Evolutionary conservation across 2,888 invertebrate species (phyloP).

Genomic region (Dascillus cervinus): DNA sequence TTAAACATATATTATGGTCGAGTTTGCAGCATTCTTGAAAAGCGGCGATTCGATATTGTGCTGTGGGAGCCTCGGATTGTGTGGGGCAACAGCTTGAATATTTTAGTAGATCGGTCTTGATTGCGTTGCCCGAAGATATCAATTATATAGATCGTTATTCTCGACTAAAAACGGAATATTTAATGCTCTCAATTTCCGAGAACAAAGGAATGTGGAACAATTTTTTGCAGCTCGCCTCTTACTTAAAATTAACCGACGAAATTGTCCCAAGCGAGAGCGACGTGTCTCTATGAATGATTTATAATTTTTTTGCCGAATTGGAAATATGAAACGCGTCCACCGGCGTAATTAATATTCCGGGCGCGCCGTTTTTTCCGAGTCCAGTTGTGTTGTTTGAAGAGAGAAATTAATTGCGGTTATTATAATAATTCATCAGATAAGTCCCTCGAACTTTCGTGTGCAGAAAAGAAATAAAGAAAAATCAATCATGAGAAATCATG

Average conservation of each 20-base stretch:
- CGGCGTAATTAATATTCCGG: no score
- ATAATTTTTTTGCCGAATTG: no score
- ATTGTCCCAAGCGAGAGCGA: no score
- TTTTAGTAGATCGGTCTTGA: slow-evolving; percentile 41
- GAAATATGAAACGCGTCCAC: no score
- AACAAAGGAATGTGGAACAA: slow-evolving; percentile 34
- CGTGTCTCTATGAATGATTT: no score
- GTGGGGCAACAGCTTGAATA: slow-evolving; percentile 38
- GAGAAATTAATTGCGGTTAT: slow-evolving; percentile 14
- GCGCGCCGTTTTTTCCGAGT: no score
- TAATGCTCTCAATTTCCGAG: slow-evolving; percentile 36
- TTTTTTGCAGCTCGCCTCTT: no score
- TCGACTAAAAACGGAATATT: slow-evolving; percentile 41
- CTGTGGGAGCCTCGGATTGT: slow-evolving; percentile 34
- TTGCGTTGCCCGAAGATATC: slow-evolving; percentile 42
- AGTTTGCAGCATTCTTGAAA: no score
- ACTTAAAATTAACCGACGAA: no score
- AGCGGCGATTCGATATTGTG: slow-evolving; percentile 41
- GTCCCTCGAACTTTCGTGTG: slow-evolving; percentile 14
- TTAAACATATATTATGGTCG: no score
- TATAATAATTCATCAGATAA: slow-evolving; percentile 15
- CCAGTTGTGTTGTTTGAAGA: no score
- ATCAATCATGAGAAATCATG: slow-evolving; percentile 37
- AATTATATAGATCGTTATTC: slow-evolving; percentile 44
- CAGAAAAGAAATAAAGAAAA: slow-evolving; percentile 23